Conservation (phyloP, 2,888 invertebrate species). For the Spatulosminthurus flaviceps region DNA sequence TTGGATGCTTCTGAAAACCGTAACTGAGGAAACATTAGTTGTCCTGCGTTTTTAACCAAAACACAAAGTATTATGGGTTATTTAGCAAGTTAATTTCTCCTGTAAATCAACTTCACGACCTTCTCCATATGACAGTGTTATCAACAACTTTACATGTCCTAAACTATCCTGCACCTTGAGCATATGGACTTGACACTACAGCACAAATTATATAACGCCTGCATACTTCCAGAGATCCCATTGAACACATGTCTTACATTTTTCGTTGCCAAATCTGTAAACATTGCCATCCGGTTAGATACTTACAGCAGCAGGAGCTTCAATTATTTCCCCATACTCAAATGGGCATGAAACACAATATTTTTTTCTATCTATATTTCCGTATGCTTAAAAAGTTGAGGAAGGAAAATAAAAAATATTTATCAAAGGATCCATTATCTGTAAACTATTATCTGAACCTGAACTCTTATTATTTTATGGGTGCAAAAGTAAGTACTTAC, state of each 20-base stretch:
- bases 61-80: background rate
- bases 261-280: too few relatives aligned
- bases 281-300: too few relatives aligned
- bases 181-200: background rate
- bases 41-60: background rate
- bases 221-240: too few relatives aligned
- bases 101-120: background rate
- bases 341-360: background rate
- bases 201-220: background rate
- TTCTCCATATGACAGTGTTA: background rate
- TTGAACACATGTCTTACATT: too few relatives aligned
- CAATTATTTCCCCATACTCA: background rate
- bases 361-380: too few relatives aligned
- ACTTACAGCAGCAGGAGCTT: background rate
- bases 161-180: background rate
- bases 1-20: background rate
- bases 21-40: conserved; percentile 3
- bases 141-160: background rate
- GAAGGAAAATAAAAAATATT: conserved; percentile 4
- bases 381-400: background rate
- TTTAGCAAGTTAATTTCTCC: background rate
- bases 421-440: background rate
- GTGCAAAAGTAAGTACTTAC: too few relatives aligned
- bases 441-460: too few relatives aligned
- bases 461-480: background rate